Conservation (phyloP, 2,888 invertebrate genomes). For the Tanaodytes sp. region DNA sequence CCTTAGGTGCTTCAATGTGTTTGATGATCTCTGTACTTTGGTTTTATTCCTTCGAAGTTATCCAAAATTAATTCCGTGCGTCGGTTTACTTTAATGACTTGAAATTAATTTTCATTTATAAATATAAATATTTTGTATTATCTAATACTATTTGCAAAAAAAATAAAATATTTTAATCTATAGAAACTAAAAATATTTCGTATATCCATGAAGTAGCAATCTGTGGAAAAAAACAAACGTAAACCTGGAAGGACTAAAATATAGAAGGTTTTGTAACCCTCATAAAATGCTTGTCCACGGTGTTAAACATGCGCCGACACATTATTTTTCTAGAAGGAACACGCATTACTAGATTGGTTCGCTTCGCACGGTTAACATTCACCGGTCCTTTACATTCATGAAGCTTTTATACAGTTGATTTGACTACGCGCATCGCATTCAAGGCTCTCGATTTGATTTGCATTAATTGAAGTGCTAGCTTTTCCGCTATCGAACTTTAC, state of each 20-base stretch:
- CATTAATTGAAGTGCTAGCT: conserved; percentile 72
- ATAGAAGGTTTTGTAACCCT: conserved; percentile 43
- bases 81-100: too few species aligned
- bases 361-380: conserved; percentile 65
- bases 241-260: conserved; percentile 35
- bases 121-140: too few species aligned
- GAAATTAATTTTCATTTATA: too few species aligned
- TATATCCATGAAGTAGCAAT: conserved; percentile 42
- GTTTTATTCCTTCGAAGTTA: too few species aligned
- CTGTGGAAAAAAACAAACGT: conserved; percentile 33
- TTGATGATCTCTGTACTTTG: too few species aligned
- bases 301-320: conserved; percentile 56
- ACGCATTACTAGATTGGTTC: conserved; percentile 71
- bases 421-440: conserved; percentile 68
- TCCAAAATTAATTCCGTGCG: too few species aligned
- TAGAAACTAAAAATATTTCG: too few species aligned
- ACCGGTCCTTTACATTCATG: conserved; percentile 71
- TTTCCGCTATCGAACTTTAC: conserved; percentile 46
- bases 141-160: too few species aligned
- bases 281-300: conserved; percentile 54
- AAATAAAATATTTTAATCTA: too few species aligned
- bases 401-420: conserved; percentile 72
- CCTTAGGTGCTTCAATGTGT: too few species aligned
- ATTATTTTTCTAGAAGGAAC: conserved; percentile 58
- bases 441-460: conserved; percentile 71